Conservation (phyloP, 2,888 invertebrate genomes). For the Hofmannophila pseudospretella region DNA sequence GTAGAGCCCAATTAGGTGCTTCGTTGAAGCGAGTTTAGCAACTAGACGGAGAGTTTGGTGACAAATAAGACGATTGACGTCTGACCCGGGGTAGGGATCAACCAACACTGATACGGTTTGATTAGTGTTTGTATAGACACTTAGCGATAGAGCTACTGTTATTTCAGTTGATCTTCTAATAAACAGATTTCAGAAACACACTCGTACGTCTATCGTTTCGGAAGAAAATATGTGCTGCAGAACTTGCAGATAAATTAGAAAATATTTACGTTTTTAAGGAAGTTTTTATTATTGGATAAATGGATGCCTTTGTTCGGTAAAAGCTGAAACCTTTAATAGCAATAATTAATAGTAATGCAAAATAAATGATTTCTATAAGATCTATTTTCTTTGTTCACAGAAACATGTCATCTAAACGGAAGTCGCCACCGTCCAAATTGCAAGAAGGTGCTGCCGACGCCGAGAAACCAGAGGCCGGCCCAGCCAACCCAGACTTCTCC, state of each 20-base stretch:
- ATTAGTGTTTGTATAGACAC: conserved; percentile 37
- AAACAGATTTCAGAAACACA: too few species aligned
- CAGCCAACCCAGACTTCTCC: conserved; percentile 67
- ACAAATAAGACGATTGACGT: conserved; percentile 58
- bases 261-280: too few species aligned
- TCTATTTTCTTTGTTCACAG: conserved; percentile 73
- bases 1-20: conserved; percentile 67
- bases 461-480: conserved; percentile 70
- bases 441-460: conserved; percentile 83
- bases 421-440: conserved; percentile 96
- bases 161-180: background rate
- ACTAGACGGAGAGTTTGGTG: conserved; percentile 54
- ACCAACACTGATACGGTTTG: conserved; percentile 37
- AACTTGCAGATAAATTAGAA: too few species aligned
- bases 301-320: too few species aligned
- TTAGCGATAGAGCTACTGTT: conserved; percentile 6
- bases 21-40: conserved; percentile 67
- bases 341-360: too few species aligned
- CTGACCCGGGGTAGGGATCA: conserved; percentile 55
- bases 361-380: too few species aligned
- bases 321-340: too few species aligned
- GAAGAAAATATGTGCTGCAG: too few species aligned
- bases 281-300: too few species aligned
- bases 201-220: too few species aligned
- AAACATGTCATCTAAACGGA: conserved; percentile 98